Evolutionary conservation across 2,888 invertebrate genomes (phyloP), one percentile per base, ranked within the genome.

Genomic region (Shargacucullia verbasci): DNA sequence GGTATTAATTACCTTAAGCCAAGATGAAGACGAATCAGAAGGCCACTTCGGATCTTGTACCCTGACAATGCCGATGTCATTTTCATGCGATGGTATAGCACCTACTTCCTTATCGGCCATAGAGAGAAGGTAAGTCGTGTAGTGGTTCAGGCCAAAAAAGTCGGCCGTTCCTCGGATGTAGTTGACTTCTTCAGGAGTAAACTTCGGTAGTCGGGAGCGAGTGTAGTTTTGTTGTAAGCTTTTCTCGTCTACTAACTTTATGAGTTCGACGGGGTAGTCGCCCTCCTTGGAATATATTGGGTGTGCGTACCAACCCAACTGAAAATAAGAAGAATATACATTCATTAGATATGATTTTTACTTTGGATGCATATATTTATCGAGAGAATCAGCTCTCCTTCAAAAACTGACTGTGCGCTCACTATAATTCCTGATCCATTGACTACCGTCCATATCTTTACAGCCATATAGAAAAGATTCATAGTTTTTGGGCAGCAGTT

Each of bases 41-140:
- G 95, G 94, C 96, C 96, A 96, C 0, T 88, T 89, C 0, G 94
- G 91, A 81, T 96, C 95, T 71, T 94, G 91, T 38, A 91, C 92
- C 70, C 94, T 86, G 10, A 94, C 85, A 15, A 95, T 93, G 1
- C 96, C 96, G 75, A 95, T 91, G 78, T 96, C 96, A 57, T 96
- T 95, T 73, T 91, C 91, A 52, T 95, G 95, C 0, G 96, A 95
- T 0, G 96, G 95, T 40, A 90, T 80, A 20, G 84, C 80, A 1
- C 94, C 94, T 0, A 93, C 92, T 78, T 90, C 86, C 38, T 79
- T 76, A 35, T 90, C 85, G 25, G 93, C 90, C 90, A 91, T 92
- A 15, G 87, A 87, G 1, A 94, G 78, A 1, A 94, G 79, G 47
- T 94, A 94, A 0, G 94, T 93, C 0, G 94, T 94, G 47, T 94